Conservation (phyloP, 2,888 invertebrate genomes). For the Callosobruchus maculatus region DNA sequence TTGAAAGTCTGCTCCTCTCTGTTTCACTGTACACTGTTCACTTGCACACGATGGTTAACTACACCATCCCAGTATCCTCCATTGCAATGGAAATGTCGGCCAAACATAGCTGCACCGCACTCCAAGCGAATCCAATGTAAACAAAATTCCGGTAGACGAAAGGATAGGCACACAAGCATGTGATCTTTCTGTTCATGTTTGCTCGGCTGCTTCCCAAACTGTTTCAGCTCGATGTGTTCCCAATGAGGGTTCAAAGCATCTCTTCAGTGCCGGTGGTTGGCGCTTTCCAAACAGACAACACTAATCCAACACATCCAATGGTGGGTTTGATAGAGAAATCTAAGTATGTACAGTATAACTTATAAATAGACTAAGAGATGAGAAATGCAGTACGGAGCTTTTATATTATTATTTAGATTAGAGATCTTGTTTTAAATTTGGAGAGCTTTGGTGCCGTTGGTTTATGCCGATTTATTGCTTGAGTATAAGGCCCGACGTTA, state of each 20-base stretch:
- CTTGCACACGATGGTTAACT: background rate
- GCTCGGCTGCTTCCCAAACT: background rate
- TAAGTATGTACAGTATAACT: background rate
- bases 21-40: background rate
- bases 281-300: background rate
- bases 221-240: background rate
- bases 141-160: background rate
- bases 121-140: background rate
- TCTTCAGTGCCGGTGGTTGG: background rate
- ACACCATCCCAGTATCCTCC: background rate
- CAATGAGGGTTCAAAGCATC: background rate
- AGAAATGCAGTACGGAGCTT: too few species aligned
- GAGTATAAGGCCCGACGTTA: too few species aligned
- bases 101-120: background rate
- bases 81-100: background rate
- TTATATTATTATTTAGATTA: too few species aligned
- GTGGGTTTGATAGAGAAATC: background rate
- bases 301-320: background rate
- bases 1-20: too few species aligned
- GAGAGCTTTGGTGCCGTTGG: too few species aligned
- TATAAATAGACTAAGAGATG: background rate
- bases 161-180: background rate
- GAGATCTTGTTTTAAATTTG: too few species aligned
- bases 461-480: too few species aligned
- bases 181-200: background rate